Percentiles rank a stretch among this genome's conserved stretches.
Evolutionary conservation across 2,888 invertebrate genomes (phyloP).

Genomic region (Micoletzkya japonica): DNA sequence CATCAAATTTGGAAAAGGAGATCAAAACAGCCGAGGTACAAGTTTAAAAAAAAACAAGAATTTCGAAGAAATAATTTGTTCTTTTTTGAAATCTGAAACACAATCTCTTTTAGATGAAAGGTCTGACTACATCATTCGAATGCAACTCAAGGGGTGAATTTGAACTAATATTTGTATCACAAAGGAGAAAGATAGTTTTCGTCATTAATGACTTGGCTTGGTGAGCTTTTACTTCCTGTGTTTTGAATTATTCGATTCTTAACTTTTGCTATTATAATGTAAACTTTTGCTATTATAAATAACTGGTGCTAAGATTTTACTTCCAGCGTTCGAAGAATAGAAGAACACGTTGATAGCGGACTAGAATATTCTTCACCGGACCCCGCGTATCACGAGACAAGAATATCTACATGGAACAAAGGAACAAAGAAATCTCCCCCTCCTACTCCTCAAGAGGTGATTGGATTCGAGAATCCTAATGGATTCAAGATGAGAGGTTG

Average conservation of each 20-base stretch:
- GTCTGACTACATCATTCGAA: slow-evolving; percentile 23
- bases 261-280: background rate
- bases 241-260: background rate
- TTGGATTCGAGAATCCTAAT: background rate
- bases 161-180: slow-evolving; percentile 21
- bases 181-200: slow-evolving; percentile 17
- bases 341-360: background rate
- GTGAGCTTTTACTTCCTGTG: background rate
- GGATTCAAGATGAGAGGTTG: background rate
- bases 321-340: slow-evolving; percentile 20
- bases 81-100: background rate
- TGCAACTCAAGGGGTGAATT: slow-evolving; percentile 16
- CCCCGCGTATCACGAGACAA: too few species aligned
- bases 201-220: slow-evolving; percentile 23
- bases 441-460: background rate
- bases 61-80: background rate
- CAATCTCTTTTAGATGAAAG: slow-evolving; percentile 7
- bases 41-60: too few species aligned
- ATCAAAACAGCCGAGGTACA: slow-evolving; percentile 3
- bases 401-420: background rate
- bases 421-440: background rate
- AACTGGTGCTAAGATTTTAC: background rate
- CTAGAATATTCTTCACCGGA: too few species aligned
- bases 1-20: slow-evolving; percentile 25
- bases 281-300: background rate